These are phyloP conservation scores for Xylota sylvarum DNA, from an alignment of 2,888 invertebrate species.

Conservation along the genomic window DNA sequence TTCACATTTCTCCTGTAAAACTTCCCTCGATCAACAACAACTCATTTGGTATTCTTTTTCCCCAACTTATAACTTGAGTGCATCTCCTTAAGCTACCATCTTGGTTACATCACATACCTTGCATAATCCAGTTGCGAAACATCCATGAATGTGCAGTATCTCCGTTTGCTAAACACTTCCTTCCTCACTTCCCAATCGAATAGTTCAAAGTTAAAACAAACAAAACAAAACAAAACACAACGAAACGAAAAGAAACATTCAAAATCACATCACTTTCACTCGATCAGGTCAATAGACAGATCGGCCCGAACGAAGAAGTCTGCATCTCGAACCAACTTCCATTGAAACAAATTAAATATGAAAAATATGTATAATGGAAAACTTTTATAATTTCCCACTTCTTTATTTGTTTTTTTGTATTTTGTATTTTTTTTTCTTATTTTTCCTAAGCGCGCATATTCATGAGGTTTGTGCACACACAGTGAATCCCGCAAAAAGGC, in stretches of 20 bases:
- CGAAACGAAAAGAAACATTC: neutral
- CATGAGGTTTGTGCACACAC: constrained; percentile 11
- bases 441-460: neutral
- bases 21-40: too few species aligned
- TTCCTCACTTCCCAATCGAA: constrained; percentile 25
- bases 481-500: constrained; percentile 1
- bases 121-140: constrained; percentile 34
- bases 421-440: constrained; percentile 3
- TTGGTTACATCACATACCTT: constrained; percentile 46
- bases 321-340: constrained; percentile 9
- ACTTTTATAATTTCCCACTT: constrained; percentile 23
- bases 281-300: constrained; percentile 43
- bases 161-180: constrained; percentile 19
- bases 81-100: neutral
- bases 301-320: neutral
- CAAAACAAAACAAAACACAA: constrained; percentile 3
- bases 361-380: constrained; percentile 21
- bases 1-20: too few species aligned
- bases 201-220: constrained; percentile 65
- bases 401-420: neutral
- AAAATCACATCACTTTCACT: constrained; percentile 61
- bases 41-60: too few species aligned
- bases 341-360: constrained; percentile 15
- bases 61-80: too few species aligned
- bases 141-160: constrained; percentile 2